Percentiles rank a stretch among this genome's conserved stretches.
Evolutionary conservation across 2,888 invertebrate genomes (phyloP).

Genomic region (Bombyx huttoni): DNA sequence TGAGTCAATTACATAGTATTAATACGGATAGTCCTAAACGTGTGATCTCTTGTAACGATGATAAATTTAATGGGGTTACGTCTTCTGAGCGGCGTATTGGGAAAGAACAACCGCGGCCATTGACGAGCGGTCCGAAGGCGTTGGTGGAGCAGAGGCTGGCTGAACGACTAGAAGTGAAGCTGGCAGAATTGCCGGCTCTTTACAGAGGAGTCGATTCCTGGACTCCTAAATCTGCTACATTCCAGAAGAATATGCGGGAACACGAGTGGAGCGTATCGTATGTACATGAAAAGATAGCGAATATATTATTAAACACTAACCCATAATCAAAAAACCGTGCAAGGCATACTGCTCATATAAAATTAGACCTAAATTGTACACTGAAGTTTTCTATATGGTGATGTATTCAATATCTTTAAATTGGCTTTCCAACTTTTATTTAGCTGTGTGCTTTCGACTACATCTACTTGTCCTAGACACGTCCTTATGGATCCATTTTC

Average conservation of each 20-base stretch:
- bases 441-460: no score
- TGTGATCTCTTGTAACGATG: slow-evolving; percentile 63
- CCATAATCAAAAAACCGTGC: background rate
- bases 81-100: slow-evolving; percentile 42
- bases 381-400: slow-evolving; percentile 5
- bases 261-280: slow-evolving; percentile 74
- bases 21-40: slow-evolving; percentile 64
- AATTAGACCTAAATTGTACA: background rate
- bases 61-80: slow-evolving; percentile 53
- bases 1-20: slow-evolving; percentile 63
- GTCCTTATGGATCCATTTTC: no score
- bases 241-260: slow-evolving; percentile 70
- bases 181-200: slow-evolving; percentile 76
- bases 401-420: no score
- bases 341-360: background rate
- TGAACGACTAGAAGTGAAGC: slow-evolving; percentile 65
- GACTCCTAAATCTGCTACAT: slow-evolving; percentile 79
- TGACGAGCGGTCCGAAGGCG: slow-evolving; percentile 56
- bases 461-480: no score
- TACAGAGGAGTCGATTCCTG: slow-evolving; percentile 81
- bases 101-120: slow-evolving; percentile 46
- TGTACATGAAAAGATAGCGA: slow-evolving; percentile 31
- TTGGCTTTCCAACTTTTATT: no score
- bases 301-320: slow-evolving; percentile 26
- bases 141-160: slow-evolving; percentile 63